Base-by-base conservation (phyloP, 1,140 invertebrate species). In the Akabosia matsudoensis region DNA sequence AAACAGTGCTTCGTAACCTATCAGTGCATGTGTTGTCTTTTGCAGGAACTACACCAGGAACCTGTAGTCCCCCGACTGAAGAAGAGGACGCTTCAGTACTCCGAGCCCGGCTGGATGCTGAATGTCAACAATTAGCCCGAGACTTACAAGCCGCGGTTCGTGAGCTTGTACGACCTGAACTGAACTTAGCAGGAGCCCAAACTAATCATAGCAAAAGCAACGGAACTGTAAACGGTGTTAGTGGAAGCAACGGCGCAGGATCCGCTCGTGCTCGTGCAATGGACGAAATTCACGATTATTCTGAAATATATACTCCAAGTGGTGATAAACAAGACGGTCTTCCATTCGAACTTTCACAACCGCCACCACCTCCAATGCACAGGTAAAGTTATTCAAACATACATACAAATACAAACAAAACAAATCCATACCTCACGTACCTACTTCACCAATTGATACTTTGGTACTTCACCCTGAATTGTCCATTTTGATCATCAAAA, bases 251-350 rank as follows among this genome's bases (percentile, higher is more conserved):
- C 1, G 85, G 80, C 61, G 84, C 85, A 75, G 80, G 83, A 34
- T 81, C 83, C 3, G 83, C 81, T 76, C 81, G 84, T 22, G 83
- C 84, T 73, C 85, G 85, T 74, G 84, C 83, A 10, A 83, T 83
- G 74, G 86, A 94, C 82, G 90, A 92, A 10, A 88, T 91, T 1
- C 93, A 96, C 83, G 94, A 96, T 84, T 96, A 96, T 83, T 93
- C 93, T 7, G 94, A 97, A 85, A 96, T 96, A 76, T 96, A 96
- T 82, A 96, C 93, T n/a, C 94, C 94, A 0, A 94, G 92, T 81
- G 90, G 92, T 83, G 93, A 95, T 85, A 88, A 87, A 79, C 76
- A 13, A 84, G 85, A 84, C 82, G 83, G 84, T 75, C 82, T 78
- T 83, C 84, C 79, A 76, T 83, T 85, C 74, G 86, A 84, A 18